These are phyloP conservation scores for Chloroceryle inda DNA, from an alignment of 2,797 vertebrate species.

Conservation along the genomic window DNA sequence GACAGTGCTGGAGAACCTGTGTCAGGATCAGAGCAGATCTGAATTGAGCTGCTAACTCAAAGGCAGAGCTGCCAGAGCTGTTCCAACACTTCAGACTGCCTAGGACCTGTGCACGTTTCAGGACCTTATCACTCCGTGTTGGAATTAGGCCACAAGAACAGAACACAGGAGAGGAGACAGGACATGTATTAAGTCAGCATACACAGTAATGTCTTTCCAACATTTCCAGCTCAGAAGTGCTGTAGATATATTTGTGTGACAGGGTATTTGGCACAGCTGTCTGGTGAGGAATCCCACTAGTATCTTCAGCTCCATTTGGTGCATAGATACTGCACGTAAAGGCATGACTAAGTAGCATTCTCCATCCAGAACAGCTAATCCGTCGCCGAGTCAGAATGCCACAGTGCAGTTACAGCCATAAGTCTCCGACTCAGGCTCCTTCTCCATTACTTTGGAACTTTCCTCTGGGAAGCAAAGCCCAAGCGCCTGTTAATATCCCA, in stretches of 20 bases:
- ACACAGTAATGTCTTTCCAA: conserved; percentile 44
- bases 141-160: conserved; percentile 33
- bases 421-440: conserved; percentile 29
- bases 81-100: background rate
- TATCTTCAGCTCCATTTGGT: conserved; percentile 23
- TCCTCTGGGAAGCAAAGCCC: conserved; percentile 35
- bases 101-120: background rate
- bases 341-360: conserved; percentile 64
- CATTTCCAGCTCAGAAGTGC: conserved; percentile 39
- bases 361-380: conserved; percentile 21
- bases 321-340: conserved; percentile 67
- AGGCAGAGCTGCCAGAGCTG: conserved; percentile 12
- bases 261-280: conserved; percentile 66
- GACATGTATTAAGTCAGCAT: conserved; percentile 22
- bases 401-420: background rate
- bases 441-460: conserved; percentile 15
- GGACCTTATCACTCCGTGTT: background rate
- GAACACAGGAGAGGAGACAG: conserved; percentile 1
- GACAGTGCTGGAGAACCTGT: background rate
- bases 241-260: background rate
- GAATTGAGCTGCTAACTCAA: background rate
- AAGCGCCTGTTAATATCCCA: background rate
- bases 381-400: background rate
- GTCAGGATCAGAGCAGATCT: background rate
- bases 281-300: background rate